Percentiles rank a stretch among this genome's conserved stretches.
Conservation (phyloP, 2,113 vertebrate genomes). For the Chloroceryle aenea region DNA sequence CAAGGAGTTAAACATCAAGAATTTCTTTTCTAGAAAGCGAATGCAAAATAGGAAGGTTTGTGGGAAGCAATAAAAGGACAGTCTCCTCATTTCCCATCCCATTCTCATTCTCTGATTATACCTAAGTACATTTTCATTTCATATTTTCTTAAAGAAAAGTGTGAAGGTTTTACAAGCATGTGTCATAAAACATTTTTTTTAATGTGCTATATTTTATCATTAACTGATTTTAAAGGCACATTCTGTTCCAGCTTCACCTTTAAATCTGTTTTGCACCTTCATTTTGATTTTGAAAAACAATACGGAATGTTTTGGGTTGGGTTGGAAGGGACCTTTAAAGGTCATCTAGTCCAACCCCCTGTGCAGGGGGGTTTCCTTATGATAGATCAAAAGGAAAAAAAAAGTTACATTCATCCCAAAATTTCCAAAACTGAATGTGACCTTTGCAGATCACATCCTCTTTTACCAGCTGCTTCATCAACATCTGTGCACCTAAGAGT, state of each 20-base stretch:
- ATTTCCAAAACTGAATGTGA: background rate
- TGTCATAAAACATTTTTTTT: background rate
- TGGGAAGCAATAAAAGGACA: background rate
- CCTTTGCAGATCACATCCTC: background rate
- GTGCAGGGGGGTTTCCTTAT: no score
- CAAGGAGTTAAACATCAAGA: background rate
- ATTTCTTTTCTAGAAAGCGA: background rate
- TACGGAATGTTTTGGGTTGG: no score
- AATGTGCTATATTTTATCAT: background rate
- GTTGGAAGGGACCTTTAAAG: no score
- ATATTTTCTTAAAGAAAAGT: background rate
- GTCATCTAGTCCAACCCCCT: no score
- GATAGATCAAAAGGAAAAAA: no score
- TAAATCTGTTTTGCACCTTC: background rate
- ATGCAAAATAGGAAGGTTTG: background rate
- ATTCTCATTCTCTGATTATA: background rate
- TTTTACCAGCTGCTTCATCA: background rate
- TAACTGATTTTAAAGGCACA: background rate
- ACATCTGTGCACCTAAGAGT: background rate
- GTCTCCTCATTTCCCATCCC: background rate
- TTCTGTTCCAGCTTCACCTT: background rate
- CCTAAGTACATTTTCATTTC: background rate
- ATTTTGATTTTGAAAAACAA: background rate
- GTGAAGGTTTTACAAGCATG: background rate
- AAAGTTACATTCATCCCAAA: background rate